These are phyloP conservation scores for Caranx melampygus DNA, from an alignment of 2,113 vertebrate genomes.

Conservation along the genomic window DNA sequence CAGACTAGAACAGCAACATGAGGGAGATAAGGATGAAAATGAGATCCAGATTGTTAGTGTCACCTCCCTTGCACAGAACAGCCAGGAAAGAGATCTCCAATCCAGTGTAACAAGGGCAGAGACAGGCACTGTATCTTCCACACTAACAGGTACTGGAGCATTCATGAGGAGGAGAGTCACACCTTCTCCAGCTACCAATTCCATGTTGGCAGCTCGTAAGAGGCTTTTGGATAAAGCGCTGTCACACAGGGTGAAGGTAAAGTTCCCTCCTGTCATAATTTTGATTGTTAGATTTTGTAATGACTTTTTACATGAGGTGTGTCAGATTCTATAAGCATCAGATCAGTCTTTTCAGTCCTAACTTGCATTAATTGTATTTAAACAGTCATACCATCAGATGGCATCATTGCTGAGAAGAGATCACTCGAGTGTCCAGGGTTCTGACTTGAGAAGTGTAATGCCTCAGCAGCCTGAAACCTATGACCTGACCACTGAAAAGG, in stretches of 20 bases:
- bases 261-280: neutral
- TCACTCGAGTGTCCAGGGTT: slow-evolving; percentile 55
- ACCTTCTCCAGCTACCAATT: slow-evolving; percentile 73
- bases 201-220: slow-evolving; percentile 83
- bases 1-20: slow-evolving; percentile 44
- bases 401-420: slow-evolving; percentile 76
- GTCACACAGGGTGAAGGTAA: slow-evolving; percentile 85
- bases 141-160: slow-evolving; percentile 46
- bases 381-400: slow-evolving; percentile 75
- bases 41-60: slow-evolving; percentile 84
- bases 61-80: slow-evolving; percentile 79
- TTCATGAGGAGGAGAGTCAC: slow-evolving; percentile 66
- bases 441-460: slow-evolving; percentile 67
- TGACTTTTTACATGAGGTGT: neutral
- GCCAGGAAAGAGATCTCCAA: slow-evolving; percentile 61
- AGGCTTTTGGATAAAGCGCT: slow-evolving; percentile 84
- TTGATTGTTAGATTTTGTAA: neutral
- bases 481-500: slow-evolving; percentile 77
- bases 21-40: slow-evolving; percentile 66
- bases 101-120: slow-evolving; percentile 47
- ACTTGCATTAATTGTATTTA: neutral
- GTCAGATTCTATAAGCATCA: neutral
- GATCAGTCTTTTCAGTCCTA: neutral
- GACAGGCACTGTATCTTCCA: slow-evolving; percentile 39
- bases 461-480: slow-evolving; percentile 67